Evolutionary conservation across 1,140 invertebrate genomes (phyloP).

Genomic region (Epicauta chinensis): DNA sequence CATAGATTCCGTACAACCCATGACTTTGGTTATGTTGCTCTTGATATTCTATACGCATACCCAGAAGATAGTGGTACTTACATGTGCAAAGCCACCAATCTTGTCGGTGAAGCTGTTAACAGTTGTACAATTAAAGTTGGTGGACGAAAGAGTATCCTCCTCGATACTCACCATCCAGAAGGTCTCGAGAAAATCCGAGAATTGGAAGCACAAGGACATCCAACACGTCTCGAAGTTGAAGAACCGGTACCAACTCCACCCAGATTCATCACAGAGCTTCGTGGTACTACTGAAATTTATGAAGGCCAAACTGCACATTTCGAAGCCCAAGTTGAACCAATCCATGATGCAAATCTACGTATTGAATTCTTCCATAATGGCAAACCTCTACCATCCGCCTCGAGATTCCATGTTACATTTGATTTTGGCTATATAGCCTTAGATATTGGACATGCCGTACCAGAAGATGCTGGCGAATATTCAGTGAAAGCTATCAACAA

Average conservation of each 20-base stretch:
- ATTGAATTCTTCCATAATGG: slow-evolving; percentile 91
- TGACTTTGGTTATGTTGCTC: slow-evolving; percentile 92
- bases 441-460: slow-evolving; percentile 82
- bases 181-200: slow-evolving; percentile 87
- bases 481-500: slow-evolving; percentile 84
- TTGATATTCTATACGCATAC: slow-evolving; percentile 91
- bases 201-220: slow-evolving; percentile 75
- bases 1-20: slow-evolving; percentile 86
- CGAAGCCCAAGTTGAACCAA: slow-evolving; percentile 85
- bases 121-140: slow-evolving; percentile 80
- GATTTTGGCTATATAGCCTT: slow-evolving; percentile 94
- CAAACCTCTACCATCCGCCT: slow-evolving; percentile 77
- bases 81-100: slow-evolving; percentile 89
- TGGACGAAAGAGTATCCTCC: slow-evolving; percentile 72
- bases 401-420: slow-evolving; percentile 87
- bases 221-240: slow-evolving; percentile 70
- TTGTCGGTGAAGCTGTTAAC: slow-evolving; percentile 86
- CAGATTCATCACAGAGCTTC: slow-evolving; percentile 73
- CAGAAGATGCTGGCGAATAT: slow-evolving; percentile 93
- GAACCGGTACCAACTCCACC: slow-evolving; percentile 71
- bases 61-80: slow-evolving; percentile 92
- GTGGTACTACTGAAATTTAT: slow-evolving; percentile 75
- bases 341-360: slow-evolving; percentile 83
- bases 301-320: slow-evolving; percentile 87
- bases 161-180: slow-evolving; percentile 90